Evolutionary conservation across 2,888 invertebrate species (phyloP).

Genomic region (Leucophora obtusa): DNA sequence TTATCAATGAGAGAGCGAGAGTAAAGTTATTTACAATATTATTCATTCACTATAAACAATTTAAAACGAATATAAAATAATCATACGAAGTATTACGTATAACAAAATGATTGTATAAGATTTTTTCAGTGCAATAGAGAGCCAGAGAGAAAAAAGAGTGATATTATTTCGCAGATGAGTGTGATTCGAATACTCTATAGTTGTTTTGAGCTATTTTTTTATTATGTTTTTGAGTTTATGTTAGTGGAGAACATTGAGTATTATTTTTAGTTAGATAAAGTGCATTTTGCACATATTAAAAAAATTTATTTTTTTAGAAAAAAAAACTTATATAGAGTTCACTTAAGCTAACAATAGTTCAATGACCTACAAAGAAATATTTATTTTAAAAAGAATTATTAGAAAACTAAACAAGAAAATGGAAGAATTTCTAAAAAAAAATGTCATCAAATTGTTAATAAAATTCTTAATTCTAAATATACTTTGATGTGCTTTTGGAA

Average conservation of each 20-base stretch:
- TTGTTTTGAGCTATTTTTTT: not conserved
- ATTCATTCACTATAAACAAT: slow-evolving; percentile 31
- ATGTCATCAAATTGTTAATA: not conserved
- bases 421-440: not conserved
- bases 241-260: not conserved
- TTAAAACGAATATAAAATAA: not conserved
- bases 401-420: slow-evolving; percentile 30
- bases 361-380: slow-evolving; percentile 75
- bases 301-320: not conserved
- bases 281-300: slow-evolving; percentile 58
- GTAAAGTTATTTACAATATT: slow-evolving; percentile 27
- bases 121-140: not conserved
- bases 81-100: slow-evolving; percentile 15
- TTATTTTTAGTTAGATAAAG: slow-evolving; percentile 57
- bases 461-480: not conserved
- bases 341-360: slow-evolving; percentile 75
- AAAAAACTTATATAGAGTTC: slow-evolving; percentile 67
- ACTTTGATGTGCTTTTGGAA: not conserved
- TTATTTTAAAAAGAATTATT: slow-evolving; percentile 24
- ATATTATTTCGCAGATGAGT: slow-evolving; percentile 6
- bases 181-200: too few relatives aligned
- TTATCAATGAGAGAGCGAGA: slow-evolving; percentile 54
- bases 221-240: slow-evolving; percentile 14
- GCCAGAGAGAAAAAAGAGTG: not conserved
- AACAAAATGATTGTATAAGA: slow-evolving; percentile 15